Evolutionary conservation across 2,797 vertebrate genomes (phyloP), one percentile per base, ranked within the genome.

Genomic region (Benthosema pterotum): DNA sequence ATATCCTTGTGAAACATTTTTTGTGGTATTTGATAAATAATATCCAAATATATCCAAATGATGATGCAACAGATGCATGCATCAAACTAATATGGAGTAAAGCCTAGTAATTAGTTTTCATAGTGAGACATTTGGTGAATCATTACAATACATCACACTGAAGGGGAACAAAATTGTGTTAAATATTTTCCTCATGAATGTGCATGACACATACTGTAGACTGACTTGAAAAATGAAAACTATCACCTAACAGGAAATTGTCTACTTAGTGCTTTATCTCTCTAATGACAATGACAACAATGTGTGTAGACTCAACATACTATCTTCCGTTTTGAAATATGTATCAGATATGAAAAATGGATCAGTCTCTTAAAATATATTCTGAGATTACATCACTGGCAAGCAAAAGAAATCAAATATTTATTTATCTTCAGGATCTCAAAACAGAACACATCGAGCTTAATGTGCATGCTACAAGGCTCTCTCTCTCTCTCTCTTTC

Each of bases 261-360:
- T 64, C 61, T 58, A 68, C 72, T 83, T 72, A 50, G 60, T 28
- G 28, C 8, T 78, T 79, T 83, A 86, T 77, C 77, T 75, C 51
- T 51, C 12, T 46, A 78, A 63, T 62, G 25, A 74, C 49, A 78
- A 63, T 62, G 25, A 74, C 49, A 66, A 66, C 16, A 63, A 66
- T 49, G 57, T 71, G 15, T 61, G 38, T 4, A 62, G 32, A 45
- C 74, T 74, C 65, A 48, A 71, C 42, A 50, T 64, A 65, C 52
- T 42, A 62, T 48, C 53, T 52, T 14, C 28, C 46, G 22, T 63
- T 56, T 25, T 72, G 55, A 91, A 84, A 80, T 75, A 83, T 86
- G 60, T 67, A 74, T 77, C 74, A 80, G 87, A 82, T 80, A 87
- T 87, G 54, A 90, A 87, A 84, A 73, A 88, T 86, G 74, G 66